Percentiles rank a stretch among this genome's conserved stretches.
phyloP scores from a whole-genome alignment of 2,113 vertebrate genomes.

The Sinocyclocheilus maitianheensis region DNA sequence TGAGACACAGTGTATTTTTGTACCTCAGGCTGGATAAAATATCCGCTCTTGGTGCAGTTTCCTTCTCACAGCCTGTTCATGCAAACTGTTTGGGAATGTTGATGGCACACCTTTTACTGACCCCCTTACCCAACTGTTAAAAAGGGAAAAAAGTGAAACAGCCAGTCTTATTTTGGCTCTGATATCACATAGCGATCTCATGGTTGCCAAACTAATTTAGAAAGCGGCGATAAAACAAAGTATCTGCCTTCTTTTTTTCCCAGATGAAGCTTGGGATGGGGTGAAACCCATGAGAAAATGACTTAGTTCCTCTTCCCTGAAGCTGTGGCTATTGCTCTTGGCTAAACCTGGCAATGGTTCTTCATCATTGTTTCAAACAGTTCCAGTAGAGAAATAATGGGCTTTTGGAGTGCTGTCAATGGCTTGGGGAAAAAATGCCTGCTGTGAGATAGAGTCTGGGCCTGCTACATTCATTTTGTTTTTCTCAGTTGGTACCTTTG shows the following conservation, averaged over 20 bases:
- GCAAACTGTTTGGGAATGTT: neutral
- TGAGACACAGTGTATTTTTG: neutral
- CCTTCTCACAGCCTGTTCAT: slow-evolving; percentile 9
- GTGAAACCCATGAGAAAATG: slow-evolving; percentile 46
- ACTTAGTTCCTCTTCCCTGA: slow-evolving; percentile 7
- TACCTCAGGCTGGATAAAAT: neutral
- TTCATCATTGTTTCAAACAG: slow-evolving; percentile 26
- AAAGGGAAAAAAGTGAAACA: neutral
- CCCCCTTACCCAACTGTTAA: neutral
- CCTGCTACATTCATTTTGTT: slow-evolving; percentile 6
- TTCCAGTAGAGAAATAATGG: slow-evolving; percentile 28
- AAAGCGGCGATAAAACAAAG: slow-evolving; percentile 16
- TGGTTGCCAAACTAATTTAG: slow-evolving; percentile 18
- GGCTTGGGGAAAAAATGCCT: neutral
- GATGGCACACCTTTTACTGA: slow-evolving; percentile 20
- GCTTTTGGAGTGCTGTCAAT: slow-evolving; percentile 37
- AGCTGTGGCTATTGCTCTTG: slow-evolving; percentile 35
- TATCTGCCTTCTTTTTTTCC: neutral
- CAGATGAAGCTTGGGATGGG: slow-evolving; percentile 47
- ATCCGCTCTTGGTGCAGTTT: neutral
- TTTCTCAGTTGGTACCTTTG: neutral
- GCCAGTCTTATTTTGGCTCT: slow-evolving; percentile 43
- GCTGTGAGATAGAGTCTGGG: slow-evolving; percentile 27
- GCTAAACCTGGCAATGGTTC: slow-evolving; percentile 27
- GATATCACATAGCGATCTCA: slow-evolving; percentile 7